Percentiles rank a stretch among this genome's conserved stretches.
phyloP scores from a whole-genome alignment of 2,797 vertebrate species.

The Austrolebias charrua region DNA sequence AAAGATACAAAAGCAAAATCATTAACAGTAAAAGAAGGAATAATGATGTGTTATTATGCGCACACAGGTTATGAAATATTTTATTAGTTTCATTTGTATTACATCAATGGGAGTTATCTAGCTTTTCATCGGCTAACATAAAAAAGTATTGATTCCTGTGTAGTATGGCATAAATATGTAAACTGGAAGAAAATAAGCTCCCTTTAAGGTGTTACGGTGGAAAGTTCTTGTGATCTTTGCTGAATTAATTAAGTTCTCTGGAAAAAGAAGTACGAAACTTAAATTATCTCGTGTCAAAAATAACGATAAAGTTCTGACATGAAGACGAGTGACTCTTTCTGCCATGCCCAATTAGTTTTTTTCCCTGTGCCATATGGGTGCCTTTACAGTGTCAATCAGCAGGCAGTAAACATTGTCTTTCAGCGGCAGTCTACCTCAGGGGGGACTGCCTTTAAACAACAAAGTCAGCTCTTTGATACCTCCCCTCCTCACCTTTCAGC shows the following conservation, averaged over 20 bases:
- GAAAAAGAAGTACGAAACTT: constrained; percentile 47
- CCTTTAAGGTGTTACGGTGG: constrained; percentile 4
- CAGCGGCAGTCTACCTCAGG: constrained; percentile 64
- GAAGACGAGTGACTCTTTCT: constrained; percentile 61
- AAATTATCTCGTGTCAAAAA: constrained; percentile 56
- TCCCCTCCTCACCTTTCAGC: constrained; percentile 73
- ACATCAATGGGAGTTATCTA: neutral
- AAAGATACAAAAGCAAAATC: constrained; percentile 29
- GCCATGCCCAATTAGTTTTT: constrained; percentile 67
- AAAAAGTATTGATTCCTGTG: constrained; percentile 8
- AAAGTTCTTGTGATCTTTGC: constrained; percentile 25
- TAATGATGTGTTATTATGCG: constrained; percentile 18
- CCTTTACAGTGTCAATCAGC: constrained; percentile 73
- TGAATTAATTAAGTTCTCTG: constrained; percentile 49
- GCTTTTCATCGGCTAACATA: neutral
- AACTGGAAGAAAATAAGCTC: constrained; percentile 4
- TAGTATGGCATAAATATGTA: neutral
- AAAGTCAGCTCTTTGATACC: constrained; percentile 77
- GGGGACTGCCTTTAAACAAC: constrained; percentile 72
- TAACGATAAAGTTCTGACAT: constrained; percentile 58
- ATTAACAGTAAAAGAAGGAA: constrained; percentile 18
- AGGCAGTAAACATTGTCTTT: constrained; percentile 73
- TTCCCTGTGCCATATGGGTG: constrained; percentile 54
- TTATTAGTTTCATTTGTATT: neutral
- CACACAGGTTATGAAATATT: neutral